Evolutionary conservation across 64 coral and sea anemone species (phyloP), one percentile per base, ranked within the genome.

Genomic region (Orbicella faveolata): DNA sequence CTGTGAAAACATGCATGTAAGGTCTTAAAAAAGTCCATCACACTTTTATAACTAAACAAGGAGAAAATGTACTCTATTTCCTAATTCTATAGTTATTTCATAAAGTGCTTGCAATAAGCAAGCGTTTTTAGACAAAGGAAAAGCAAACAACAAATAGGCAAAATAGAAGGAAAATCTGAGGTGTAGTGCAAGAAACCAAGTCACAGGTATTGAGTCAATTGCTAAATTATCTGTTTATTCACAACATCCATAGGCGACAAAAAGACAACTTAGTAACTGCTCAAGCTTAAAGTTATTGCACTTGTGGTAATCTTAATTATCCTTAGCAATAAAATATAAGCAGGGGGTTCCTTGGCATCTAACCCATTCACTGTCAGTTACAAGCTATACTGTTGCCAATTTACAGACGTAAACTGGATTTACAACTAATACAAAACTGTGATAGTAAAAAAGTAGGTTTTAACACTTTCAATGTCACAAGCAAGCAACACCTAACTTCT

Each of bases 181-280:
- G 48, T 78, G 16, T 78, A 15, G 35, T 6, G 2, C 9, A 87
- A 55, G 16, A 75, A 34, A 13, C 23, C 39, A 33, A 44, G 41
- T 73, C 25, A 21, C 17, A 3, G 17, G 17, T 14, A 11, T 33
- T 2, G 23, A 68, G 65, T 48, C 63, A 72, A 85, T 85, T 85
- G 82, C 64, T 85, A 85, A 72, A 85, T 85, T 72, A 85, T 72
- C 82, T 72, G 64, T 72, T 85, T 72, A 70, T 72, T 52, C 23
- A 51, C 16, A 20, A 52, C 65, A 48, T 85, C 36, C 39, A 26
- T 25, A 72, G 21, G n/a, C 52, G 36, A 72, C 82, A 85, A 85
- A 83, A 52, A 85, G 63, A 85, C 63, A 85, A 72, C 72, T 72
- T 72, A 85, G 82, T 85, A 85, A 85, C 52, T 85, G 82, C 82